Evolutionary conservation across 2,113 vertebrate genomes (phyloP).

Genomic region (Zosterops borbonicus): DNA sequence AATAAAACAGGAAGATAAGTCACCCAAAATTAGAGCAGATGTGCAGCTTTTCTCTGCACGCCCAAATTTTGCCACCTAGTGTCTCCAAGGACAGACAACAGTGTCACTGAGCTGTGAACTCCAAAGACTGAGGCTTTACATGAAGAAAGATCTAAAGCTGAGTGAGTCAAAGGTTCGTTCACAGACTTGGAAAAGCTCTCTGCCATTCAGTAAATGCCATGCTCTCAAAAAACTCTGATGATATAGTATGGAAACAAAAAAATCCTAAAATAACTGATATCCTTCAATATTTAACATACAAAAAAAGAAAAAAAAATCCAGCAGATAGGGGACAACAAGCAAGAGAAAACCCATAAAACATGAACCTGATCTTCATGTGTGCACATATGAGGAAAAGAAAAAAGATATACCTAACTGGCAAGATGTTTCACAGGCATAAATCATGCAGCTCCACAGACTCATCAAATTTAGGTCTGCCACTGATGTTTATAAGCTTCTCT

Average conservation of each 20-base stretch:
- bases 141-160: not conserved
- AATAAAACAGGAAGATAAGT: not conserved
- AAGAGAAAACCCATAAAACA: not conserved
- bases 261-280: not conserved
- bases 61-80: not conserved
- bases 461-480: not conserved
- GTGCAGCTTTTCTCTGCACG: not conserved
- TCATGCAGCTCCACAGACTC: accelerated
- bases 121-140: not conserved
- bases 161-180: not conserved
- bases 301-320: not conserved
- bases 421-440: not conserved
- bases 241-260: not conserved
- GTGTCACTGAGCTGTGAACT: not conserved
- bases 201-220: not conserved
- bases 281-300: not conserved
- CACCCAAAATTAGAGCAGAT: not conserved
- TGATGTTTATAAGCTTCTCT: not conserved
- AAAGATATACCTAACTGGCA: accelerated
- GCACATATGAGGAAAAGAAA: not conserved
- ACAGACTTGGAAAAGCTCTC: not conserved
- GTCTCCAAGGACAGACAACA: not conserved
- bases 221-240: not conserved
- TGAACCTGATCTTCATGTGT: not conserved
- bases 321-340: not conserved